Conservation (phyloP, 2,113 vertebrate genomes). For the Clarias batrachus region DNA sequence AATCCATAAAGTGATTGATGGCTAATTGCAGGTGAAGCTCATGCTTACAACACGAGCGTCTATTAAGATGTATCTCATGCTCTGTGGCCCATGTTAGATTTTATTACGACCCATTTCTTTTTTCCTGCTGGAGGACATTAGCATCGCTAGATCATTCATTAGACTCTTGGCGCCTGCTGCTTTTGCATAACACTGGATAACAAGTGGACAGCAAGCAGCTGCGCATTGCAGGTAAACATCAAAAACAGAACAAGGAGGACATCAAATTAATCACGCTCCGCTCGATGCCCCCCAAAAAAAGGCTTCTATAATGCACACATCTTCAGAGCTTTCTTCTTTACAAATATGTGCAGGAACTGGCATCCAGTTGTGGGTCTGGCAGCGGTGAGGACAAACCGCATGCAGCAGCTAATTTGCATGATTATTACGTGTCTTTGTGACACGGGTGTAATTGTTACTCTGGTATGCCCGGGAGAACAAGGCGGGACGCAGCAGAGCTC, state of each 20-base stretch:
- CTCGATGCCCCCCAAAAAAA: slow-evolving; percentile 31
- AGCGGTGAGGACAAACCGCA: slow-evolving; percentile 16
- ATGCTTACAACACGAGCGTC: slow-evolving; percentile 10
- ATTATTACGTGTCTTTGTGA: slow-evolving; percentile 53
- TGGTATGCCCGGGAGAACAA: slow-evolving; percentile 15
- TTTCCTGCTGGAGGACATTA: slow-evolving; percentile 33
- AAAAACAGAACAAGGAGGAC: slow-evolving; percentile 59
- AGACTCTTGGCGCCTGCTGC: slow-evolving; percentile 9
- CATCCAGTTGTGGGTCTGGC: slow-evolving; percentile 28
- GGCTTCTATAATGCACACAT: slow-evolving; percentile 68
- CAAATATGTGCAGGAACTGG: slow-evolving; percentile 42
- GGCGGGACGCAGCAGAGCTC: slow-evolving; percentile 5
- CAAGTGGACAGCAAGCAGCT: slow-evolving; percentile 15
- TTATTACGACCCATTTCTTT: slow-evolving; percentile 29
- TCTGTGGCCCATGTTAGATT: background rate
- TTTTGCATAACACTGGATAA: slow-evolving; percentile 10
- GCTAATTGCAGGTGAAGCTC: slow-evolving; percentile 22
- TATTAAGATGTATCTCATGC: slow-evolving; percentile 36
- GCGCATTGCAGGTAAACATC: slow-evolving; percentile 66
- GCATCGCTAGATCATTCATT: slow-evolving; percentile 32
- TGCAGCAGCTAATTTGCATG: slow-evolving; percentile 52
- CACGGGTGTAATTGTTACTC: slow-evolving; percentile 48
- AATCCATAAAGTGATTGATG: slow-evolving; percentile 21
- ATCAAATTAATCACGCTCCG: slow-evolving; percentile 62
- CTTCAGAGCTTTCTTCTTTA: slow-evolving; percentile 54